Percentiles rank a stretch among this genome's conserved stretches.
These are phyloP conservation scores for Mirounga angustirostris DNA, from an alignment of 2,113 vertebrate species.

Conservation along the genomic window DNA sequence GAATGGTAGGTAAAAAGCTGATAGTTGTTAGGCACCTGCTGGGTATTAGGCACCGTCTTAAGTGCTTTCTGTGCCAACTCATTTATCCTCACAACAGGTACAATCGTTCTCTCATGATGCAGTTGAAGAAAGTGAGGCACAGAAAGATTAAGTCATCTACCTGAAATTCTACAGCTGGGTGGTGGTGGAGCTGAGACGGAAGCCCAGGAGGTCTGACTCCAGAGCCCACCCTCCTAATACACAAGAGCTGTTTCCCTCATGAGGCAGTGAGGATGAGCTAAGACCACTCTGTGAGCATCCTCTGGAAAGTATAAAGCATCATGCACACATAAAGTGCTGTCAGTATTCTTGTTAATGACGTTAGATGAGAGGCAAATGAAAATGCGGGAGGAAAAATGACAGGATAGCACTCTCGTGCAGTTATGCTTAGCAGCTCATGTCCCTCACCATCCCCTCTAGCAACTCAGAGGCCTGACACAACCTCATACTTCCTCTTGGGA, in stretches of 20 bases:
- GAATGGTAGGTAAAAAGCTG: background rate
- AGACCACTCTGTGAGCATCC: background rate
- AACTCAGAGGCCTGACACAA: too few relatives aligned
- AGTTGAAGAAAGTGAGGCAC: conserved; percentile 15
- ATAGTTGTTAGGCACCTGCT: background rate
- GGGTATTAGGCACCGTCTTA: background rate
- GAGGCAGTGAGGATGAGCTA: background rate
- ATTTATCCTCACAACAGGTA: background rate
- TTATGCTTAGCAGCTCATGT: accelerated
- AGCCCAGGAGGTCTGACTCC: background rate
- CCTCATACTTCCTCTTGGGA: background rate
- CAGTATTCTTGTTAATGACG: background rate
- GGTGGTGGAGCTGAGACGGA: background rate
- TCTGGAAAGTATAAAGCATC: background rate
- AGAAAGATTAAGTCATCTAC: background rate
- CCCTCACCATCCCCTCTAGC: background rate
- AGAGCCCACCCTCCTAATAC: background rate
- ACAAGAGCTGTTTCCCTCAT: background rate
- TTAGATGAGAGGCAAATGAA: background rate
- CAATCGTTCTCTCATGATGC: background rate
- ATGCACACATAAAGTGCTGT: background rate
- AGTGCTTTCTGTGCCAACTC: background rate
- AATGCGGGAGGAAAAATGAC: background rate
- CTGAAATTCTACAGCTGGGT: background rate
- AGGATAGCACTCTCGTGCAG: accelerated